A percentile compares a stretch with the other conserved stretches of the same genome.
These are phyloP conservation scores for Lapara coniferarum DNA, from an alignment of 2,888 invertebrate genomes.

Conservation along the genomic window DNA sequence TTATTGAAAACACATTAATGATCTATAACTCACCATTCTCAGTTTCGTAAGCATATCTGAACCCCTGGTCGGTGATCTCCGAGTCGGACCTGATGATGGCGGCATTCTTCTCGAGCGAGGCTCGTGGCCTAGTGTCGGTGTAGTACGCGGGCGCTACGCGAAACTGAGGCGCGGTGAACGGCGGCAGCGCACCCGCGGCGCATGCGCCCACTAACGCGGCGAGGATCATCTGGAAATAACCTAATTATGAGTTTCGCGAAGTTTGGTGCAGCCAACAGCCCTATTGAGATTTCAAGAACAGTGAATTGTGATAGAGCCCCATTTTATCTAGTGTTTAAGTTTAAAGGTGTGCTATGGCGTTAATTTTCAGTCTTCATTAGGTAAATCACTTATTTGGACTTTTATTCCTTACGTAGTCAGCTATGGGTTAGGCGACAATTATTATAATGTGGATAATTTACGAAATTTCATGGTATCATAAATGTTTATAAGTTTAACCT, in stretches of 20 bases:
- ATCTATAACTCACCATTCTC: constrained; percentile 79
- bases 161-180: constrained; percentile 55
- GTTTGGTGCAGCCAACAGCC: not conserved
- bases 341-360: too few species aligned
- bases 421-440: too few species aligned
- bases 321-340: too few species aligned
- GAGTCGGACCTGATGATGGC: constrained; percentile 66
- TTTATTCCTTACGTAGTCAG: too few species aligned
- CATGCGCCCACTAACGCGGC: constrained; percentile 61
- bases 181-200: constrained; percentile 58
- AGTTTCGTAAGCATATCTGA: constrained; percentile 83
- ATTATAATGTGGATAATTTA: too few species aligned
- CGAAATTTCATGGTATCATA: too few species aligned
- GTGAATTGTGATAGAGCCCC: too few species aligned
- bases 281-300: too few species aligned
- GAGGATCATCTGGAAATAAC: constrained; percentile 60
- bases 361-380: too few species aligned
- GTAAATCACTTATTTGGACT: too few species aligned
- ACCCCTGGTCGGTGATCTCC: constrained; percentile 70
- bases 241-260: not conserved
- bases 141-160: constrained; percentile 51
- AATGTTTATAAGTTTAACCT: too few species aligned
- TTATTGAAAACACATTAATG: too few species aligned
- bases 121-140: constrained; percentile 57
- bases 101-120: constrained; percentile 63